Base-by-base conservation (phyloP, 2,888 invertebrate species). In the Drosophila emarginata region DNA sequence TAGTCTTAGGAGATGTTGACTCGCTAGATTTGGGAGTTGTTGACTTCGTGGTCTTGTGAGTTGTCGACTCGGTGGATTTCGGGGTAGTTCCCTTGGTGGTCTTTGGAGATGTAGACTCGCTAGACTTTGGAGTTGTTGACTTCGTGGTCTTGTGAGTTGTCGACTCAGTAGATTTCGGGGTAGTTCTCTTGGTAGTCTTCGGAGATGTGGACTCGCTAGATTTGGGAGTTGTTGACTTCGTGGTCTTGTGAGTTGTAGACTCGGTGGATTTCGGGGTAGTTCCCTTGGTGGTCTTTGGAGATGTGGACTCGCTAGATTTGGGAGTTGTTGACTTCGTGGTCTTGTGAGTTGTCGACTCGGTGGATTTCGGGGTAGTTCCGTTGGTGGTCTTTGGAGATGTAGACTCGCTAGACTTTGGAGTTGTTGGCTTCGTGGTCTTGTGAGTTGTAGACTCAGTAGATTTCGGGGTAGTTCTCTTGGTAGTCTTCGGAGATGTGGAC, bases 91-190 rank as follows among this genome's bases (percentile, higher is more conserved):
- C 1, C 28, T 32, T 53, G 0, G 53, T 53, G 12, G 60, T 39
- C 11, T 59, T 40, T 0, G 14, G 36, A 12, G 56, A 54, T 1
- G 56, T 64, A 1, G 71, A 64, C 7, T 57, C 40, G 0, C 32
- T 63, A 2, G 67, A 51, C 12, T 59, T 56, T 0, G 1, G 2
- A 0, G 74, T 69, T 4, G 53, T 53, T 15, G 15, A 5, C 14
- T 7, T 15, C 1, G 53, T 53, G 1, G 53, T 28, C 53, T 14
- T 28, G 15, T 0, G 32, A 5, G 52, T 28, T 28, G 52, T 52
- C 0, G 28, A 11, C 11, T 28, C 15, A 0, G 53, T 28, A 1
- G 53, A 32, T 23, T 28, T 15, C 12, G 50, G 21, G 1, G 50
- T 12, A 0, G 50, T 50, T 0, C 18, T 5, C 21, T 23, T 50